Percentiles rank a stretch among this genome's conserved stretches.
phyloP scores from a whole-genome alignment of 2,113 vertebrate genomes.

The Nothocercus nigrocapillus region DNA sequence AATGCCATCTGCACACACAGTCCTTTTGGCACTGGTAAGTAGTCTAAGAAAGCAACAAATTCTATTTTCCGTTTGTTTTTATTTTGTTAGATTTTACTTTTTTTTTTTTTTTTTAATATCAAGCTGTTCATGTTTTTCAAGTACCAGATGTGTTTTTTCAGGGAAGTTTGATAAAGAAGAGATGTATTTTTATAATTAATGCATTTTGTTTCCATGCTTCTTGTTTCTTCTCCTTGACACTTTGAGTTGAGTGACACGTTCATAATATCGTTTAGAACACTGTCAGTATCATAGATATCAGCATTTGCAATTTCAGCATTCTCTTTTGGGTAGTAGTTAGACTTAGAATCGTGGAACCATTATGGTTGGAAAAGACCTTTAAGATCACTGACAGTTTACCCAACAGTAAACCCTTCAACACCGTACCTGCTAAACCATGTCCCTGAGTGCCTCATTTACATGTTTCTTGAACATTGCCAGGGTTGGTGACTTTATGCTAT shows the following conservation, averaged over 20 bases:
- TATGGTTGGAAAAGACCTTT: too few relatives aligned
- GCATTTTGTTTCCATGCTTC: background rate
- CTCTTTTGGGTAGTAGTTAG: background rate
- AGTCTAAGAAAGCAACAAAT: background rate
- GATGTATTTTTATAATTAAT: background rate
- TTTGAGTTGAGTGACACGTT: background rate
- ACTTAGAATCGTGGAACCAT: too few relatives aligned
- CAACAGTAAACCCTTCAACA: too few relatives aligned
- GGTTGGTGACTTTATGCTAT: background rate
- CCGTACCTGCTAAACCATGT: too few relatives aligned
- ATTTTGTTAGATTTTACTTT: background rate
- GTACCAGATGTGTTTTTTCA: background rate
- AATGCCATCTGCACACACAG: background rate
- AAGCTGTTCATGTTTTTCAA: background rate
- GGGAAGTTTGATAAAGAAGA: background rate
- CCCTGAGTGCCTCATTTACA: too few relatives aligned
- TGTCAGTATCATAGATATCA: background rate
- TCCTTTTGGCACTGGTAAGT: slow-evolving; percentile 56
- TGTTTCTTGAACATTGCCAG: too few relatives aligned
- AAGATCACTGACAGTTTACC: too few relatives aligned
- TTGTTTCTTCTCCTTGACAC: background rate
- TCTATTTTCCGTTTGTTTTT: background rate
- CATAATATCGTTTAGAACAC: background rate
- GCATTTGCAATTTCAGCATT: background rate
- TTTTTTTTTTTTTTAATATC: background rate